Conservation (phyloP, 2,113 vertebrate genomes). For the Pseudopipra pipra region DNA sequence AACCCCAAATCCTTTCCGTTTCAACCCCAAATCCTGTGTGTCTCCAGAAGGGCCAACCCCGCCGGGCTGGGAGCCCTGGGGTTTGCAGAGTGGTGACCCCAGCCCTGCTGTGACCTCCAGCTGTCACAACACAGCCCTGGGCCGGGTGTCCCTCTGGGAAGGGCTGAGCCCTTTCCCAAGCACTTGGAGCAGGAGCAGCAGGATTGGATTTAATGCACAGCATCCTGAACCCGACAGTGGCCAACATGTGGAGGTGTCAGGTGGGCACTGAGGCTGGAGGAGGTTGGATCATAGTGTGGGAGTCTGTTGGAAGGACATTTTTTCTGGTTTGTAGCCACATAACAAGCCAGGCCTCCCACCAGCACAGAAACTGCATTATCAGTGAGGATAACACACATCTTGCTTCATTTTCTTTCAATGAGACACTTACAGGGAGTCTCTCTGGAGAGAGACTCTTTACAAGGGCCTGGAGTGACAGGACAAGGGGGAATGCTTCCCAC, state of each 20-base stretch:
- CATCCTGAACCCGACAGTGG: neutral
- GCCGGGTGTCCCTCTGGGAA: neutral
- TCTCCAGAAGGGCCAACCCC: too few species aligned
- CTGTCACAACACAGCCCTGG: neutral
- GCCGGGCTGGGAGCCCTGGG: accelerated
- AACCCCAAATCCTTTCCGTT: neutral
- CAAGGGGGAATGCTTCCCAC: neutral
- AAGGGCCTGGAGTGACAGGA: neutral
- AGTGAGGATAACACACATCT: neutral
- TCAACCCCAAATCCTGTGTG: neutral
- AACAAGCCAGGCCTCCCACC: neutral
- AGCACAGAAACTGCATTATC: neutral
- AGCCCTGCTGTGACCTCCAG: neutral
- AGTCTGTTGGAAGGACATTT: neutral
- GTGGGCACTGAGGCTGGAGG: neutral
- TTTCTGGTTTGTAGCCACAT: accelerated
- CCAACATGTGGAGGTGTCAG: neutral
- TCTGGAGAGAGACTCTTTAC: neutral
- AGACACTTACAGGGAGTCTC: neutral
- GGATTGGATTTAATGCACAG: neutral
- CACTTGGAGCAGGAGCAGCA: accelerated
- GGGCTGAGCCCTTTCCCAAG: neutral
- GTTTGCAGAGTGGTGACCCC: neutral
- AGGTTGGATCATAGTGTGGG: neutral
- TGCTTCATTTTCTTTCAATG: neutral